These are phyloP conservation scores for Desmophyllum pertusum DNA, from an alignment of 92 coral and sea anemone genomes.

Conservation along the genomic window DNA sequence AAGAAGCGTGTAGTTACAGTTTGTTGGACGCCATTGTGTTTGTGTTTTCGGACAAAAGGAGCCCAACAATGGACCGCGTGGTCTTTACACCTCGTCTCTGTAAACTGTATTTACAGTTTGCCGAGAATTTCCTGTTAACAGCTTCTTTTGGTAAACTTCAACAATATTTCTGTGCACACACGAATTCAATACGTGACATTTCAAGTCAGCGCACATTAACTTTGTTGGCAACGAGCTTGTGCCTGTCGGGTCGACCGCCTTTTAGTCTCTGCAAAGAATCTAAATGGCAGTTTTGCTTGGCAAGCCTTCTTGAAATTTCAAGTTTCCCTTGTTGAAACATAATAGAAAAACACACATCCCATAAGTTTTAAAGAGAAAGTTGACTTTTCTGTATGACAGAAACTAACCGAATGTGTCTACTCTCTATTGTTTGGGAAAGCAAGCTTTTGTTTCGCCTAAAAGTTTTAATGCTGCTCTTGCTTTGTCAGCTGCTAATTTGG, in stretches of 20 bases:
- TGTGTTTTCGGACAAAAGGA: slow-evolving; percentile 44
- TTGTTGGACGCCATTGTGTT: slow-evolving; percentile 28
- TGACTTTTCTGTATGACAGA: slow-evolving; percentile 72
- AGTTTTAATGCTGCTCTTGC: slow-evolving; percentile 74
- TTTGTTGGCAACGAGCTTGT: background rate
- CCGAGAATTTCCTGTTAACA: slow-evolving; percentile 40
- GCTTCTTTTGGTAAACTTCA: slow-evolving; percentile 21
- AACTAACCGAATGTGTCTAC: slow-evolving; percentile 63
- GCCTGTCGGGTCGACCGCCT: background rate
- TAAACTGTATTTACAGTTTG: slow-evolving; percentile 33
- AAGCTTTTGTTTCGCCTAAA: slow-evolving; percentile 69
- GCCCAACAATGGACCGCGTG: slow-evolving; percentile 70
- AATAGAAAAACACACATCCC: slow-evolving; percentile 79
- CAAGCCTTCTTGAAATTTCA: slow-evolving; percentile 78
- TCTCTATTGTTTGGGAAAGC: slow-evolving; percentile 61
- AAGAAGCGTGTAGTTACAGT: slow-evolving; percentile 48
- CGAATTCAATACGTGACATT: background rate
- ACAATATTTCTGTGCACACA: background rate
- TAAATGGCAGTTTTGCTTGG: slow-evolving; percentile 38
- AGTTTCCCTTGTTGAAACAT: slow-evolving; percentile 81
- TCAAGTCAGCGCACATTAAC: background rate
- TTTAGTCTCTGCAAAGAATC: slow-evolving; percentile 2
- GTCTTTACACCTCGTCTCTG: slow-evolving; percentile 19
- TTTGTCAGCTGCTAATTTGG: slow-evolving; percentile 82
- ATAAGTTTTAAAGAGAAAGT: slow-evolving; percentile 85